These are phyloP conservation scores for Ptychochromis oligacanthus DNA, from an alignment of 2,113 vertebrate species.

Conservation along the genomic window DNA sequence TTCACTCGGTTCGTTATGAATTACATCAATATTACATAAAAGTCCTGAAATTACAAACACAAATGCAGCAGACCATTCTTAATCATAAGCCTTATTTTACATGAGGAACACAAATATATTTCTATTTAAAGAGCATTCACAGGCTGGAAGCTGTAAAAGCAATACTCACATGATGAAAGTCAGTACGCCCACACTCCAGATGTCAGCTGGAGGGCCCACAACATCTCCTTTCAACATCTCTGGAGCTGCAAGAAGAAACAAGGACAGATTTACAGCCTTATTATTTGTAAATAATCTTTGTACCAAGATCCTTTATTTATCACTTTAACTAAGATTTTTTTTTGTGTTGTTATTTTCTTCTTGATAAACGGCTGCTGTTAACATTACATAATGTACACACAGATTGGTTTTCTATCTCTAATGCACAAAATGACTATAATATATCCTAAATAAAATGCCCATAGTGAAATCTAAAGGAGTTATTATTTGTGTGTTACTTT, in stretches of 20 bases:
- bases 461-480: background rate
- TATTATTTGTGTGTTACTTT: background rate
- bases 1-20: background rate
- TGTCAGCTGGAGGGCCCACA: conserved; percentile 93
- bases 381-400: background rate
- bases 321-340: background rate
- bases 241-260: conserved; percentile 82
- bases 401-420: background rate
- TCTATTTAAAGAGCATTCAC: conserved; percentile 27
- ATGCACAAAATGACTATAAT: background rate
- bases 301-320: background rate
- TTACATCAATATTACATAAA: background rate
- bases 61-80: background rate
- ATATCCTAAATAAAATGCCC: background rate
- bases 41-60: background rate
- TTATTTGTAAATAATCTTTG: background rate
- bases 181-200: conserved; percentile 93
- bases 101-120: background rate
- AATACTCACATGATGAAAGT: conserved; percentile 95
- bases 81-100: background rate
- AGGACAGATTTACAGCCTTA: background rate
- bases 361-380: background rate
- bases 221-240: conserved; percentile 98
- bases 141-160: conserved; percentile 33
- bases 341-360: background rate